These are phyloP conservation scores for Phenganax stokvisi DNA, from an alignment of 92 coral and sea anemone genomes.

Conservation along the genomic window DNA sequence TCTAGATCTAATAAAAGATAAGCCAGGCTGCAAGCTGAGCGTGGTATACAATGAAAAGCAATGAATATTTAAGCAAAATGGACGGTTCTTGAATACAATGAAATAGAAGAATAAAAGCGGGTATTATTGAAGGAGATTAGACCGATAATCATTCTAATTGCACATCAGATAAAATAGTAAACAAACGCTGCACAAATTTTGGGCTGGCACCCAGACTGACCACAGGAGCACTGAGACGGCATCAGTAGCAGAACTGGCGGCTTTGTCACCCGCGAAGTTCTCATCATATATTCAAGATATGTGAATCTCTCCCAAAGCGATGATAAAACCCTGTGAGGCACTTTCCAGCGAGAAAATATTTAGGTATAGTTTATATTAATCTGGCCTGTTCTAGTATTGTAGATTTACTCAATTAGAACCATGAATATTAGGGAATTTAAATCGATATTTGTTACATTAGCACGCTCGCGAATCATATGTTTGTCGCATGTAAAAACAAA, in stretches of 20 bases:
- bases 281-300: conserved; percentile 37
- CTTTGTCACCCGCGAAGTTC: conserved; percentile 35
- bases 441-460: conserved; percentile 17
- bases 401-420: not conserved
- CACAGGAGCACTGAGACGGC: no score
- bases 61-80: conserved; percentile 32
- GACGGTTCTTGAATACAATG: conserved; percentile 13
- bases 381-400: no score
- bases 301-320: conserved; percentile 20
- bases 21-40: conserved; percentile 28
- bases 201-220: no score
- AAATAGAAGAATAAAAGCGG: conserved; percentile 31
- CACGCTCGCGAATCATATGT: not conserved
- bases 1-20: conserved; percentile 24
- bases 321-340: conserved; percentile 26
- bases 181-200: conserved; percentile 29
- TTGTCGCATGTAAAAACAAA: not conserved
- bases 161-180: conserved; percentile 40
- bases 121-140: conserved; percentile 39
- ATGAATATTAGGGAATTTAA: conserved; percentile 17
- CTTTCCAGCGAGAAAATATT: not conserved
- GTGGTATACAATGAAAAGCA: conserved; percentile 28
- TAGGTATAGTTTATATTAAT: no score
- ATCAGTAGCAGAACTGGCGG: conserved; percentile 10
- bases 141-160: conserved; percentile 40